Evolutionary conservation across 2,888 invertebrate species (phyloP).

Genomic region (Sphaerophoria rueppellii): DNA sequence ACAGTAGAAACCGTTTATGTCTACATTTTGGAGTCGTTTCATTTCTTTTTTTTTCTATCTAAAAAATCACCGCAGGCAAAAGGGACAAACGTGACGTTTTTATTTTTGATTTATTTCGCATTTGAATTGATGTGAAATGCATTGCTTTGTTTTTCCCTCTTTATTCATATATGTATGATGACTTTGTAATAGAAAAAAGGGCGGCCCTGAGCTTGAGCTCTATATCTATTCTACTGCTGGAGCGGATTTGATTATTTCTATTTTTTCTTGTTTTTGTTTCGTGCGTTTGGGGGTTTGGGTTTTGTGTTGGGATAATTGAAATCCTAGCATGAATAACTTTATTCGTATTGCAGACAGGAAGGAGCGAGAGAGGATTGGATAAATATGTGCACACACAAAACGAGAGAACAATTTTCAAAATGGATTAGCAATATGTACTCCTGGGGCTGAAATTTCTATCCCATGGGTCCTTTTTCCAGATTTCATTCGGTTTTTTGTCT

Average conservation of each 20-base stretch:
- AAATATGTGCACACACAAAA: neutral
- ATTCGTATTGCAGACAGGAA: neutral
- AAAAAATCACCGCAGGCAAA: constrained; percentile 70
- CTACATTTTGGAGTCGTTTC: constrained; percentile 3
- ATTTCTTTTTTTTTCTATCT: neutral
- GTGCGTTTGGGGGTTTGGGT: neutral
- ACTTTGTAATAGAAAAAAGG: neutral
- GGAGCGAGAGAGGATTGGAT: neutral
- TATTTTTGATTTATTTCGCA: constrained; percentile 69
- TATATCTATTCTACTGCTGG: neutral
- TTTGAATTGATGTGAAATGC: constrained; percentile 46
- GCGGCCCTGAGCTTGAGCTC: neutral
- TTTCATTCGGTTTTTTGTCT: neutral
- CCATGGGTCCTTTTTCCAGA: constrained; percentile 36
- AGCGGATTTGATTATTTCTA: neutral
- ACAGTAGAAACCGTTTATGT: constrained; percentile 28
- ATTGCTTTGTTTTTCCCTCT: constrained; percentile 47
- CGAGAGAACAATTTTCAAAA: constrained; percentile 63
- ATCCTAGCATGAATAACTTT: constrained; percentile 56
- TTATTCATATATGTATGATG: too few relatives aligned
- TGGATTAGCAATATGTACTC: constrained; percentile 54
- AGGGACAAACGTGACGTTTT: constrained; percentile 69
- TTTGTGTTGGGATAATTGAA: constrained; percentile 68
- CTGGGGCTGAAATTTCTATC: constrained; percentile 34
- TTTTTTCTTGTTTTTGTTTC: too few relatives aligned